Evolutionary conservation across 2,113 vertebrate species (phyloP), one percentile per base, ranked within the genome.

Genomic region (Bothrops jararaca): DNA sequence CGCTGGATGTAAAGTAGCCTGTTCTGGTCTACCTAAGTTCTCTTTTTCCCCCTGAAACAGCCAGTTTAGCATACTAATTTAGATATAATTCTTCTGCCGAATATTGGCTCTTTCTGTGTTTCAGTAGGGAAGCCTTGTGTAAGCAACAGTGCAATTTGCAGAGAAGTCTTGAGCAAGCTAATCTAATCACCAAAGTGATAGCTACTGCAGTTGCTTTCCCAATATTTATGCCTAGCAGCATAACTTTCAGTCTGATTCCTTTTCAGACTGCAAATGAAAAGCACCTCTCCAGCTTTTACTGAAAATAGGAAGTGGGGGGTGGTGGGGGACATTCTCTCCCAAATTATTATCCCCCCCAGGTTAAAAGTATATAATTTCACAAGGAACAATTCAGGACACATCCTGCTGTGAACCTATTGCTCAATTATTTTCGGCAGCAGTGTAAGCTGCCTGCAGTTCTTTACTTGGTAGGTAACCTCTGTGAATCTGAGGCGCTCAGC

Each of bases 291-390:
- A 95, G 95, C 94, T 93, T 93, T 93, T 96, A 93, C 92, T 93
- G 89, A 95, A 96, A 96, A 96, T 88, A 18, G 13, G 45, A 29
- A 29, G 42, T 23, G 64, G 45, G 4, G 29, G 52, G 6, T 29
- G 24, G 1, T 2, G 34, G 45, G 85, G 95, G 52, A 86, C 89
- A 95, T 96, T 96, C 90, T 91, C 95, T 58, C 96, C 95, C 93
- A 97, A 97, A 97, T 97, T 92, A 96, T 92, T 94, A n/a, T 96
- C 97, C 97, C 95, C 74, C n/a, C 18, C 92, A 95, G 95, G 89
- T 96, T 97, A 96, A 97, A 97, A 97, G 94, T 96, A 95, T 97
- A 87, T 96, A 97, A 97, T 97, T 97, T 98, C 90, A 94, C 45
- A 91, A 96, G 94, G 92, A 97, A 88, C 92, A 92, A 94, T 96